phyloP scores from a whole-genome alignment of 2,113 vertebrate genomes.

The Pseudolaguvia tuberculata region DNA sequence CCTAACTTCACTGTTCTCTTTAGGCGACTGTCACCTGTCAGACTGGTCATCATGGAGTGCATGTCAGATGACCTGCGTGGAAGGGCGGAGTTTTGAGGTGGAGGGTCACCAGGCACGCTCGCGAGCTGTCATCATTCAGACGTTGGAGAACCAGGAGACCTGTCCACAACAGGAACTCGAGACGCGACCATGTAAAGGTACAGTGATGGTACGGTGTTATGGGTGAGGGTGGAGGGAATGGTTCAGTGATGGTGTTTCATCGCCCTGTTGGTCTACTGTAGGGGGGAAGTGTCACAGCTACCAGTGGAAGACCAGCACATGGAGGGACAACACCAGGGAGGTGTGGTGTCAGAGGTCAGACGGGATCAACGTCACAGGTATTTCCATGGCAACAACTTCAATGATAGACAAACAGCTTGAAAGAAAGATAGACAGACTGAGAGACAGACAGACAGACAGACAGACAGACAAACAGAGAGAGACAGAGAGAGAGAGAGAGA shows the following conservation, averaged over 20 bases:
- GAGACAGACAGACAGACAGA: too few relatives aligned
- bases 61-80: conserved; percentile 89
- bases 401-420: too few relatives aligned
- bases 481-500: too few relatives aligned
- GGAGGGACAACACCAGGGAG: conserved; percentile 81
- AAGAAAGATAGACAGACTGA: too few relatives aligned
- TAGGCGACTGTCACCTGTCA: conserved; percentile 92
- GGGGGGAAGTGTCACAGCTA: conserved; percentile 91
- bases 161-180: conserved; percentile 84
- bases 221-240: not conserved
- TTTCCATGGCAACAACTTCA: not conserved
- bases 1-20: not conserved
- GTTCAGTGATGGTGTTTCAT: not conserved
- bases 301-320: conserved; percentile 82
- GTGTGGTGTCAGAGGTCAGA: conserved; percentile 98
- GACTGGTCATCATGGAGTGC: conserved; percentile 95
- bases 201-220: not conserved
- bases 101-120: conserved; percentile 83
- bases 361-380: conserved; percentile 93
- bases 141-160: conserved; percentile 78
- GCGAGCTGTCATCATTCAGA: conserved; percentile 79
- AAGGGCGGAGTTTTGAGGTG: conserved; percentile 87
- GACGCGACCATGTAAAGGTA: conserved; percentile 87
- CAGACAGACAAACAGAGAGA: too few relatives aligned
- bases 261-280: conserved; percentile 57